Base-by-base conservation (phyloP, 2,113 vertebrate genomes). In the Osmerus eperlanus region DNA sequence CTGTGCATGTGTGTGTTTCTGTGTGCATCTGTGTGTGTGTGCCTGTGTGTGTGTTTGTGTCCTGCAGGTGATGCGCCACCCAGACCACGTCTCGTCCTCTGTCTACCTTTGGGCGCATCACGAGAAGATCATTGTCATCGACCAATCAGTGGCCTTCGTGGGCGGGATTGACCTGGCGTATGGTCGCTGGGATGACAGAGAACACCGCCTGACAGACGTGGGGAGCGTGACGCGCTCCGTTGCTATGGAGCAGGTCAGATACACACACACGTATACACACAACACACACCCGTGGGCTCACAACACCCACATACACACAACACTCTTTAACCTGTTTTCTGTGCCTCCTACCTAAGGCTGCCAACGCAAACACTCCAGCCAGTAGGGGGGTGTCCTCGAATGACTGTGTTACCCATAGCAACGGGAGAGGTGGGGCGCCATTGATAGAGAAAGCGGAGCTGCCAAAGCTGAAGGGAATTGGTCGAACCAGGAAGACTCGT, bases 91-190 rank as follows among this genome's bases (percentile, higher is more conserved):
- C n/a, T 95, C 94, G 0, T 96, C 94, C 52, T 89, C 80, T 0
- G 93, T 95, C 11, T 95, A 94, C 66, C 85, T 95, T n/a, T 95
- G 94, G 94, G 94, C 94, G 62, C 94, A 95, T 70, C 94, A 95
- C 0, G 94, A 95, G 87, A 95, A 95, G 60, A 82, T 95, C 0
- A 83, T 95, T 60, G 83, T 95, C 0, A 74, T 95, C 0, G 94
- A 95, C 87, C 94, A 95, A 58, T 93, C 92, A 0, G 84, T 95
- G 67, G 94, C 94, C 0, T 95, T 95, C 2, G 89, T 95, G 60
- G 94, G 94, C 0, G 94, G 94, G 54, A 95, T 95, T 0, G 94
- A 95, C 83, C 74, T 95, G 86, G 94, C 94, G 0, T 95, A 95
- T 0, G 94, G 94, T 32, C 84, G 94, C 29, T 95, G 94, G 94